Percentiles rank a stretch among this genome's conserved stretches.
Evolutionary conservation across 2,113 vertebrate species (phyloP).

Genomic region (Varanus salvator): DNA sequence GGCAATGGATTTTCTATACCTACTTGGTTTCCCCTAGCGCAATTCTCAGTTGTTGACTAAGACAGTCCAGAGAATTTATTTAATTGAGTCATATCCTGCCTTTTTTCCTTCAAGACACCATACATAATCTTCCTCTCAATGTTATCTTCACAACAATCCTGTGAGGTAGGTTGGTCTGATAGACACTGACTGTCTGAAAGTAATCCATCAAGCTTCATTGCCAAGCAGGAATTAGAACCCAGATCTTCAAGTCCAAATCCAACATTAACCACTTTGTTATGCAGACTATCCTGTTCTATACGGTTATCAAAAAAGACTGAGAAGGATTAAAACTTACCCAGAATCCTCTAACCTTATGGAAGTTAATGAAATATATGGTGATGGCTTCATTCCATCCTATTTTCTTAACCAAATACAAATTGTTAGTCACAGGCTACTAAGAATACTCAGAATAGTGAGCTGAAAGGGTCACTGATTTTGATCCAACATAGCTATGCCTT

Average conservation of each 20-base stretch:
- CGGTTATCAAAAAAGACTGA: neutral
- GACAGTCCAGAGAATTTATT: neutral
- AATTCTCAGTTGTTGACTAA: neutral
- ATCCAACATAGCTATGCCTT: neutral
- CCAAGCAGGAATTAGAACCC: no score
- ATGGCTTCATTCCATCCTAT: neutral
- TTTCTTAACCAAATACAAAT: neutral
- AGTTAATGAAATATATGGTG: neutral
- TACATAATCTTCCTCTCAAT: no score
- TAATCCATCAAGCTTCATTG: no score
- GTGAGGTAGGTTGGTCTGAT: no score
- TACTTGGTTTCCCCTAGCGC: neutral
- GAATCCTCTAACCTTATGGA: neutral
- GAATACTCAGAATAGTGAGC: neutral
- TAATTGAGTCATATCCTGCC: no score
- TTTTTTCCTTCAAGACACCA: no score
- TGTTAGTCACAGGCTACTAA: neutral
- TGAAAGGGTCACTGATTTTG: neutral
- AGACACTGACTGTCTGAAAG: no score
- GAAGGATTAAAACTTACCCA: neutral
- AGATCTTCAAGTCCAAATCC: no score
- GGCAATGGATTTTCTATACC: neutral
- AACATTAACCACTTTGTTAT: neutral
- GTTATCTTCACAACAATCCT: no score
- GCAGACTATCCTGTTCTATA: neutral